Base-by-base conservation (phyloP, 1,140 invertebrate genomes). In the Drosophila pseudoananassae region DNA sequence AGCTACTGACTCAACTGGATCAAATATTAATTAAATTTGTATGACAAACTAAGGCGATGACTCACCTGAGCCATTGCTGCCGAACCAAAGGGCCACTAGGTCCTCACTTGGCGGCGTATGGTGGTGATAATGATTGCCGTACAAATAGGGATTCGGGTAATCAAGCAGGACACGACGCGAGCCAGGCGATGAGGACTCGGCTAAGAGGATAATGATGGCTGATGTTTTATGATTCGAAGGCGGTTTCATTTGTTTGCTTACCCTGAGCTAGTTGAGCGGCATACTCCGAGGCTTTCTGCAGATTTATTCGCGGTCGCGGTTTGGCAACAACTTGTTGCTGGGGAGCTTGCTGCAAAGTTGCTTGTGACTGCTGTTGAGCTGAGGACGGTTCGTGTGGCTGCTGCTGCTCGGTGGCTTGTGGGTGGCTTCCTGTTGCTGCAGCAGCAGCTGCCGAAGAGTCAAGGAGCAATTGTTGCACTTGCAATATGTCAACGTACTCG, bases 401-500 rank as follows among this genome's bases (percentile, higher is more conserved):
- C 9, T 63, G 71, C 15, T 85, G 56, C 6, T 85, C 54, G 1
- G 56, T 12, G 56, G 50, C 17, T 1, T 38, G 1, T 0, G 72
- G 59, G 56, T 46, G 55, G 45, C 46, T 47, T 4, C 10, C 10
- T 4, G 66, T 70, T 20, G 77, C 68, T 40, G 77, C 76, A 31
- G 76, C 76, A 1, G 81, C 76, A 4, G 82, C 78, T 1, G 78
- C 72, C 9, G 92, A 92, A 10, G 92, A 90, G 75, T 93, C 93
- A 52, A 93, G 68, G 4, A 93, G 75, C 33, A 93, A 59, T 69
- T 93, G 93, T 70, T 93, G 93, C 59, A 93, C 93, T 80, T 93
- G 93, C 49, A 93, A 74, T 31, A 93, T 93, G 71, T 93, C 93
- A 56, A 93, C 93, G 80, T 93, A 93, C 72, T 93, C 93, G 73